phyloP scores from a whole-genome alignment of 92 coral and sea anemone genomes.

The Ricordea florida region DNA sequence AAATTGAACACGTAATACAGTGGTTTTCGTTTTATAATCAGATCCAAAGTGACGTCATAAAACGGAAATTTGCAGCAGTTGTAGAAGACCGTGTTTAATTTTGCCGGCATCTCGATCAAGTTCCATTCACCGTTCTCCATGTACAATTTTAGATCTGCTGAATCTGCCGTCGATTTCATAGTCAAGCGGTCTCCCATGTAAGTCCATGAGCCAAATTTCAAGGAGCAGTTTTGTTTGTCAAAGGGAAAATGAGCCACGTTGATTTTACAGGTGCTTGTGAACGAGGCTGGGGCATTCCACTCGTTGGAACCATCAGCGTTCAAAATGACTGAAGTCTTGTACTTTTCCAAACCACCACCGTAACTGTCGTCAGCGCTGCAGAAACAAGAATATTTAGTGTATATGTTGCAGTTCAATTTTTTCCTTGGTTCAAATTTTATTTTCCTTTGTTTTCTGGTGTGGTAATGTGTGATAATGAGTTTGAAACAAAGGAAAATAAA shows the following conservation, averaged over 20 bases:
- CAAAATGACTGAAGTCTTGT: conserved; percentile 79
- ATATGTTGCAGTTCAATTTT: background rate
- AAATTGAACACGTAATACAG: conserved; percentile 88
- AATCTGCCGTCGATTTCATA: conserved; percentile 56
- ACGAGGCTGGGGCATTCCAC: conserved; percentile 90
- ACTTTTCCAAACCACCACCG: conserved; percentile 87
- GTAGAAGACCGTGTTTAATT: conserved; percentile 64
- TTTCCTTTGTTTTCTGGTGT: no score
- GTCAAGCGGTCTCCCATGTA: conserved; percentile 78
- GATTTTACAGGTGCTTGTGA: conserved; percentile 89
- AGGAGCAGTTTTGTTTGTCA: conserved; percentile 89
- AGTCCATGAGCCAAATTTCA: conserved; percentile 97
- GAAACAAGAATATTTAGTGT: background rate
- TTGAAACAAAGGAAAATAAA: no score
- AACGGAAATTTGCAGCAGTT: conserved; percentile 72
- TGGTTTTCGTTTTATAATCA: conserved; percentile 81
- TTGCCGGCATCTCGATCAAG: conserved; percentile 68
- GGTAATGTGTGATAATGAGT: no score
- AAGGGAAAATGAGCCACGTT: conserved; percentile 90
- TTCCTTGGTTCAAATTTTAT: background rate
- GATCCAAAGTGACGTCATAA: conserved; percentile 72
- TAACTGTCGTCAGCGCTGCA: conserved; percentile 87
- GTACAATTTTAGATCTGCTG: conserved; percentile 70
- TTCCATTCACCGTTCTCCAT: conserved; percentile 89
- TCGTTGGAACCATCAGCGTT: conserved; percentile 60